Evolutionary conservation across 2,797 vertebrate species (phyloP), one percentile per base, ranked within the genome.

Genomic region (Amphiprion clarkii): DNA sequence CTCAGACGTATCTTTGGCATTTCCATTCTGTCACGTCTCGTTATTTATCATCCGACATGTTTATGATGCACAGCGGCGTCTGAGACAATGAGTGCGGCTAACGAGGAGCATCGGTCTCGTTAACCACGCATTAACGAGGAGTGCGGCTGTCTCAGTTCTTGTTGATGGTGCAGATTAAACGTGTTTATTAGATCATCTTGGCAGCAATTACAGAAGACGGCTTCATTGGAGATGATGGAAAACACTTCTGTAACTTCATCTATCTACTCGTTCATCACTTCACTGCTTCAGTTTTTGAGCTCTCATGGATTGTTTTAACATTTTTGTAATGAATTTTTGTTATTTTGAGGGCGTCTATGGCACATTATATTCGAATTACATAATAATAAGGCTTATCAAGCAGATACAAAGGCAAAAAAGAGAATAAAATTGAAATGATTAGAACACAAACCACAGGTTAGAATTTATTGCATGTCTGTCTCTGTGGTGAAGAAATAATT

Each of bases 71-170:
- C 46, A 48, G 44, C 14, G 29, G 33, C 29, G 49, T 25, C 48
- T 52, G 36, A 3, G 55, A 61, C 1, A 19, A 42, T 53, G 23
- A 59, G 23, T 31, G 11, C 21, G 9, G 27, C 64, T 72, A 64
- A 64, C 14, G 21, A 63, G 51, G 42, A 61, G 33, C 51, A 52
- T 64, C 31, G 1, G 62, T 52, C 48, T 64, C 48, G 36, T 23
- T 39, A 64, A 33, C 31, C 25, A n/a, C 19, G 14, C 36, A 54
- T 25, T 54, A 44, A 25, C 51, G 40, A 19, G 21, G 17, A 66
- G 11, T 27, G n/a, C 16, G 17, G 1, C 60, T 58, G 44, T 73
- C 19, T 12, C 27, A 36, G 71, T 39, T 73, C 33, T 27, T 19
- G 21, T 73, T 40, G 65, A 21, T 42, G 39, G n/a, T 53, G 31